Percentiles rank a stretch among this genome's conserved stretches.
These are phyloP conservation scores for Threskiornis aethiopicus DNA, from an alignment of 2,797 vertebrate species.

Conservation along the genomic window DNA sequence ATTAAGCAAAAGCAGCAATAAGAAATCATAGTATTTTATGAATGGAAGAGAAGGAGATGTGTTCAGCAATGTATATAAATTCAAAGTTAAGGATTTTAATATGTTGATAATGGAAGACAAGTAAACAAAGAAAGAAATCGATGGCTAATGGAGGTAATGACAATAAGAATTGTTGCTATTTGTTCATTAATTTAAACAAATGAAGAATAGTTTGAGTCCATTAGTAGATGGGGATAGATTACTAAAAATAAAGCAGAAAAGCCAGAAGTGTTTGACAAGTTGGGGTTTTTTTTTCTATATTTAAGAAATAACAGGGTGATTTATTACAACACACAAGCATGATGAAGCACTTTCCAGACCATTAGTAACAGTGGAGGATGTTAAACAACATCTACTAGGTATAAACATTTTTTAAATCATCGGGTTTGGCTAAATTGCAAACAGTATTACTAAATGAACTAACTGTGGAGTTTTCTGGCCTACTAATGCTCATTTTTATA, in stretches of 20 bases:
- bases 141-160: neutral
- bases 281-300: neutral
- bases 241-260: neutral
- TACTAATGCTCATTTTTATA: neutral
- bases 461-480: neutral
- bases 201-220: neutral
- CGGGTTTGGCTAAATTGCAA: neutral
- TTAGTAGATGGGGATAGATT: neutral
- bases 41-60: neutral
- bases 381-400: neutral
- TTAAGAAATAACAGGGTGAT: neutral
- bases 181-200: neutral
- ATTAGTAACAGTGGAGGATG: neutral
- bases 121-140: neutral
- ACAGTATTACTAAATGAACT: neutral
- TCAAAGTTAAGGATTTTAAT: neutral
- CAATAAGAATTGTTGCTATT: neutral
- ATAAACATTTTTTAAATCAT: neutral
- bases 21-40: neutral
- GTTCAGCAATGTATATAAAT: neutral
- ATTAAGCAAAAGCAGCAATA: neutral
- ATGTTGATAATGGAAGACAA: neutral
- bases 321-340: neutral
- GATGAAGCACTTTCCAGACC: neutral
- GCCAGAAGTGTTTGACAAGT: neutral